phyloP scores from a whole-genome alignment of 2,888 invertebrate genomes.

The Onchidella celtica region DNA sequence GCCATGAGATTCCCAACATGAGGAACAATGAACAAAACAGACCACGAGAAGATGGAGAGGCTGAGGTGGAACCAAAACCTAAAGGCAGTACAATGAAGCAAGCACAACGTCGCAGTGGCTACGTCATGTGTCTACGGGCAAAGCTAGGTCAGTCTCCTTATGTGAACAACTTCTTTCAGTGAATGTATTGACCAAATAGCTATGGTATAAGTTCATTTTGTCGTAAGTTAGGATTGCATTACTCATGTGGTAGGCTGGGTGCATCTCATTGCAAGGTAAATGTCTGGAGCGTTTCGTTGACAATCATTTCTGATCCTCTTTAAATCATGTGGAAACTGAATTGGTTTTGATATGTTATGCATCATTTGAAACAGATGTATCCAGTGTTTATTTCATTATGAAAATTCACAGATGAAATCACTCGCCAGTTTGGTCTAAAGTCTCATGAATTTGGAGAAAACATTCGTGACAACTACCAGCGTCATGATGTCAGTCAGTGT shows the following conservation, averaged over 20 bases:
- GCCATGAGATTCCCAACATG: slow-evolving; percentile 83
- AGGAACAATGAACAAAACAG: slow-evolving; percentile 82
- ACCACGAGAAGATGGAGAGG: slow-evolving; percentile 74
- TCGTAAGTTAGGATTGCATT: no score
- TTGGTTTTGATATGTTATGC: no score
- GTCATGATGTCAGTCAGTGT: slow-evolving; percentile 96
- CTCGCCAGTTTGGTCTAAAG: slow-evolving; percentile 93
- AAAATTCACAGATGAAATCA: slow-evolving; percentile 87
- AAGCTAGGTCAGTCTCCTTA: slow-evolving; percentile 83
- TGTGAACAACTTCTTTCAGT: no score
- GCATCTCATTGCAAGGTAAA: no score
- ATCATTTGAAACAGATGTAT: no score
- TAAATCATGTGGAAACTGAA: no score
- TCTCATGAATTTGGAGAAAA: slow-evolving; percentile 98
- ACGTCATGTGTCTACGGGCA: slow-evolving; percentile 91
- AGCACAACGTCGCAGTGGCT: slow-evolving; percentile 92
- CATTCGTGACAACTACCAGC: slow-evolving; percentile 95
- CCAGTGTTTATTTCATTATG: no score
- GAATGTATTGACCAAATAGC: no score
- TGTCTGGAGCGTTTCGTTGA: no score
- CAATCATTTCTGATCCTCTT: no score
- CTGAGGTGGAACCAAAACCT: slow-evolving; percentile 45
- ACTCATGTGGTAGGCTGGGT: no score
- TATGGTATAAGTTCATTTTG: no score
- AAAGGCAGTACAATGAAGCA: slow-evolving; percentile 85